These are phyloP conservation scores for Apomyelois bistriatella DNA, from an alignment of 2,888 invertebrate species.

Conservation along the genomic window DNA sequence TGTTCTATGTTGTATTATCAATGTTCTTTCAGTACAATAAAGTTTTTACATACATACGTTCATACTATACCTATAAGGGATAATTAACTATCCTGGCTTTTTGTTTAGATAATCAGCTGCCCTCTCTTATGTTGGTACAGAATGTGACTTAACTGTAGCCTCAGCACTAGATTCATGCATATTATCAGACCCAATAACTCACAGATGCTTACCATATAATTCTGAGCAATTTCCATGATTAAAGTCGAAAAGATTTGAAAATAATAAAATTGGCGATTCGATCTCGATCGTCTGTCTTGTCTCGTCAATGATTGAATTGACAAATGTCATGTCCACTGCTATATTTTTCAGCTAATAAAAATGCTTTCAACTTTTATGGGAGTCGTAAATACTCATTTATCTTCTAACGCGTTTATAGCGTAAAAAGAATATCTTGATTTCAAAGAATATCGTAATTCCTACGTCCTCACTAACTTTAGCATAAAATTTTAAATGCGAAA, in stretches of 20 bases:
- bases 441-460: not conserved
- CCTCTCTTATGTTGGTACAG: too few species aligned
- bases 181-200: too few species aligned
- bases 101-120: too few species aligned
- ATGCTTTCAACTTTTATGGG: constrained; percentile 1
- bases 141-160: too few species aligned
- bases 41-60: too few species aligned
- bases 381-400: constrained; percentile 2
- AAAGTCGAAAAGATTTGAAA: not conserved
- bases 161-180: too few species aligned
- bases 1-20: too few species aligned
- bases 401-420: constrained; percentile 1
- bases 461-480: too few species aligned
- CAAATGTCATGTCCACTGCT: not conserved
- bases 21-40: too few species aligned
- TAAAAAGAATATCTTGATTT: not conserved
- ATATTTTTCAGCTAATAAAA: not conserved
- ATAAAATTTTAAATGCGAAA: too few species aligned
- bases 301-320: not conserved
- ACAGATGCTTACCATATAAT: constrained; percentile 53
- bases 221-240: constrained; percentile 65
- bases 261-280: not conserved
- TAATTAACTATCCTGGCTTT: too few species aligned
- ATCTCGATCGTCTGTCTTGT: not conserved
- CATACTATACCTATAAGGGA: too few species aligned